Evolutionary conservation across 2,888 invertebrate species (phyloP), one percentile per base, ranked within the genome.

Genomic region (Caenorhabditis angaria): DNA sequence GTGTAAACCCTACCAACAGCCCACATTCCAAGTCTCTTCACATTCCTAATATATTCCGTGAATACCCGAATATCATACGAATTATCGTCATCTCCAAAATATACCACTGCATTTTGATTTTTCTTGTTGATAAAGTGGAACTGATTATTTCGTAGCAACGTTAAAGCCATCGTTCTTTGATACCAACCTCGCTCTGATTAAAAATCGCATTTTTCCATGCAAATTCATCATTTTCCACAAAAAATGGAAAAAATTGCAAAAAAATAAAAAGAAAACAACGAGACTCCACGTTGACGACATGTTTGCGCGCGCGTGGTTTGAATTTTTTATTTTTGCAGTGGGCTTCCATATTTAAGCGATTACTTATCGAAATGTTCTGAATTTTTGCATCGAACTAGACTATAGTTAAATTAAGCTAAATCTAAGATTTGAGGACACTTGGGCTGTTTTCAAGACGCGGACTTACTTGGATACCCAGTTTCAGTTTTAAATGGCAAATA

Each of bases 181-280:
- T 75, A 81, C 83, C 83, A 83, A n/a, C 83, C 83, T 50, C 81
- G 64, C 60, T 60, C 81, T n/a, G n/a, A n/a, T n/a, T n/a, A n/a
- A n/a, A n/a, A n/a, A n/a, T n/a, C n/a, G n/a, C n/a, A n/a, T n/a
- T n/a, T n/a, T n/a, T n/a, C n/a, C n/a, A n/a, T n/a, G n/a, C n/a
- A n/a, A n/a, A n/a, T n/a, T n/a, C n/a, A n/a, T n/a, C n/a, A n/a
- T n/a, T n/a, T 81, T 48, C 32, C 77, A 25, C 14, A 28, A 25
- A n/a, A 20, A 20, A 10, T 3, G n/a, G 10, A 51, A 20, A 3
- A 18, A 18, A 20, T n/a, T 2, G 22, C 2, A 22, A 20, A 5
- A n/a, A 48, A 48, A 48, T 12, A n/a, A 10, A 10, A 8, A 8
- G 12, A 29, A n/a, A 25, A 4, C 22, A 41, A 22, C 1, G 1